These are phyloP conservation scores for Montifringilla adamsi DNA, from an alignment of 2,113 vertebrate genomes.

Conservation along the genomic window DNA sequence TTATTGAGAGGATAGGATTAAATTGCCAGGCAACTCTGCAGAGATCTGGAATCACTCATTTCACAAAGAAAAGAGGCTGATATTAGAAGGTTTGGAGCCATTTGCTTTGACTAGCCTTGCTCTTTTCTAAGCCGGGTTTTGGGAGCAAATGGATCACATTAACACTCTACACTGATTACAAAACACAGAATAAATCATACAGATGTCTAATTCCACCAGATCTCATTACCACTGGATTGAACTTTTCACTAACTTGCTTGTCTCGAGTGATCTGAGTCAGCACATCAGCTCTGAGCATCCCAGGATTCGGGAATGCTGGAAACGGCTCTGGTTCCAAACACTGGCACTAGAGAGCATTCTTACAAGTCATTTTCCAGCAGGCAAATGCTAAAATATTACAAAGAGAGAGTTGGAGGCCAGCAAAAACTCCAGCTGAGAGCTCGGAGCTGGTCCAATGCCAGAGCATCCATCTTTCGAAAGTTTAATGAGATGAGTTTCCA, in stretches of 20 bases:
- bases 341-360: conserved; percentile 45
- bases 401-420: conserved; percentile 27
- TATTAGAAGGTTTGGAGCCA: neutral
- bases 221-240: conserved; percentile 30
- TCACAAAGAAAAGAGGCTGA: neutral
- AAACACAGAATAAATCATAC: conserved; percentile 5
- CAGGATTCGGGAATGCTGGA: conserved; percentile 44
- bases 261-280: conserved; percentile 56
- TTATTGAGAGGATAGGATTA: neutral
- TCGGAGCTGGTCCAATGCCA: conserved; percentile 26
- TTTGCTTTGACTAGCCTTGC: neutral
- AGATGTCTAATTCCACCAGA: conserved; percentile 32
- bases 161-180: conserved; percentile 34
- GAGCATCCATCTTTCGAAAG: conserved; percentile 42
- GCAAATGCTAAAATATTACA: conserved; percentile 49
- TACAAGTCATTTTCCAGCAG: conserved; percentile 60
- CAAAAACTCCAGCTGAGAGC: conserved; percentile 58
- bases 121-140: neutral
- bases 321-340: conserved; percentile 40
- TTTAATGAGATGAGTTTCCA: conserved; percentile 58
- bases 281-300: conserved; percentile 38
- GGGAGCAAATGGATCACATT: conserved; percentile 38
- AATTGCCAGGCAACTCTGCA: neutral
- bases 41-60: neutral
- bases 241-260: conserved; percentile 17